Base-by-base conservation (phyloP, 1,140 invertebrate genomes). In the Tetramorium parvispinum region DNA sequence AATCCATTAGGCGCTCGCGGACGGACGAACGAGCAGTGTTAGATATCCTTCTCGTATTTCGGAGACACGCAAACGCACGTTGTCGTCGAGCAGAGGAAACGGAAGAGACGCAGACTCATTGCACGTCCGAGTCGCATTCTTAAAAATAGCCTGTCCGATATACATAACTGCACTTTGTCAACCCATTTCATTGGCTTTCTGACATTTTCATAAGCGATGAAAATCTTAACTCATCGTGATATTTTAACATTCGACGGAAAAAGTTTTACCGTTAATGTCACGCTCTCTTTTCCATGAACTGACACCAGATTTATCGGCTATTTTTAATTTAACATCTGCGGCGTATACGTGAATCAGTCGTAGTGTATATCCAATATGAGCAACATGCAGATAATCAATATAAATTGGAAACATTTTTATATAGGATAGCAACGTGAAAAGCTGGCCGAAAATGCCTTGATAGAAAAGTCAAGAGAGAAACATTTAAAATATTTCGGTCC, bases 1-100 rank as follows among this genome's bases (percentile, higher is more conserved):
- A 91, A 91, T 91, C 88, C 90, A 91, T 90, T 90, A 90, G 63
- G 77, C 27, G 55, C 51, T 81, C 65, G 66, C 51, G 49, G 11
- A 70, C 37, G 21, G 21, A 49, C 40, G 76, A 37, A 43, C 49
- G 49, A 65, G 63, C 18, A 78, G 82, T 61, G 89, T 90, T 88
- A 88, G 87, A 76, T 90, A 85, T 77, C 86, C 40, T 75, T 43
- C 73, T 85, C 37, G 59, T 77, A 43, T 83, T 75, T 57, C 79
- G 68, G 68, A 46, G 13, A 37, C 68, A 43, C 27, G 79, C 51
- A 46, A 59, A 57, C 66, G 66, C 46, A 46, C 24, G 51, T 21
- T 55, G 66, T 83, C 68, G 40, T 37, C 79, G 40, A 16, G 79
- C 40, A 13, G 40, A 61, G 53, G 46, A 49, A 75, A 75, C 24